Percentiles rank a stretch among this genome's conserved stretches.
Evolutionary conservation across 2,797 vertebrate species (phyloP).

Genomic region (Crax fasciolata): DNA sequence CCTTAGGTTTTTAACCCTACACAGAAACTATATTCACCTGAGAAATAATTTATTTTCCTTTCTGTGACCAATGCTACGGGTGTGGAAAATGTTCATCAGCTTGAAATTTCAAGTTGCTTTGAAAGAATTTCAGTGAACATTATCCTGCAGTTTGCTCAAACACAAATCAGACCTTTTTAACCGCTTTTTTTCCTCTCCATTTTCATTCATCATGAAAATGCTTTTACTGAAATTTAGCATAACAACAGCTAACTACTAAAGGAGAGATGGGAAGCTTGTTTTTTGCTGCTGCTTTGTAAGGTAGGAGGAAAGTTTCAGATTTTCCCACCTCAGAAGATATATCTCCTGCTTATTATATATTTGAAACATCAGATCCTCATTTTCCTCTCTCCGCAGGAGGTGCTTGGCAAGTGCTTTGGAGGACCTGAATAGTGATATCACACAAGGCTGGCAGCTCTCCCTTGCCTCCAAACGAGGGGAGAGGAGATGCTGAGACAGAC

Average conservation of each 20-base stretch:
- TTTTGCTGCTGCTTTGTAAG: conserved; percentile 13
- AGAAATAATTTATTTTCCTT: conserved; percentile 21
- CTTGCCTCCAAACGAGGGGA: conserved; percentile 53
- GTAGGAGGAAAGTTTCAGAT: conserved; percentile 9
- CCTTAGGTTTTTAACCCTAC: background rate
- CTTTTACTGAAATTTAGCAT: conserved; percentile 23
- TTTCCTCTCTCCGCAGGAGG: conserved; percentile 72
- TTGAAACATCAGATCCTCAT: conserved; percentile 59
- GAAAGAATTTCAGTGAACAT: conserved; percentile 22
- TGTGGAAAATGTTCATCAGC: conserved; percentile 14
- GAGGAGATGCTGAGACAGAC: conserved; percentile 75
- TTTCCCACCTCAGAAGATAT: conserved; percentile 45
- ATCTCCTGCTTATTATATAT: conserved; percentile 41
- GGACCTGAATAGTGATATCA: conserved; percentile 76
- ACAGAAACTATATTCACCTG: conserved; percentile 12
- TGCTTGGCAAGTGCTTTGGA: conserved; percentile 61
- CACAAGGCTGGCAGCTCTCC: conserved; percentile 66
- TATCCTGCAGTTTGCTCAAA: conserved; percentile 21
- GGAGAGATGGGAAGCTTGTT: background rate
- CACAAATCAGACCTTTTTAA: background rate
- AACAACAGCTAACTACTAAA: background rate
- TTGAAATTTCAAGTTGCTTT: conserved; percentile 22
- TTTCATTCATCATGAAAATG: background rate
- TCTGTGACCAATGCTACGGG: background rate
- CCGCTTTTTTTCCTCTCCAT: background rate